Conservation (phyloP, 2,797 vertebrate species). For the Chelidonichthys spinosus region DNA sequence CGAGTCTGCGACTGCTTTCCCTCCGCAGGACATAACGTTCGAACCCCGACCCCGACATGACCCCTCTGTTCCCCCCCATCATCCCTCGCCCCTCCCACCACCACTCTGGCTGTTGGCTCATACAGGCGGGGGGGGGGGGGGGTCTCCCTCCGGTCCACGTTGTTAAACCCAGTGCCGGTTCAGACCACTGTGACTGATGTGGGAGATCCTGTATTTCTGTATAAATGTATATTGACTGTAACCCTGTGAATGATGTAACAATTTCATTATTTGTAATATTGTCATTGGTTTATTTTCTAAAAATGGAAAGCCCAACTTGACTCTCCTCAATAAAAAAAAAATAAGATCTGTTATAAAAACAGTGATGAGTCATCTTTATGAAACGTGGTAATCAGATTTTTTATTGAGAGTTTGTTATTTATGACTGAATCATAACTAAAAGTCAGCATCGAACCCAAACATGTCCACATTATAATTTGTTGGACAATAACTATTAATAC, state of each 20-base stretch:
- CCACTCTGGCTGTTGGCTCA: constrained; percentile 62
- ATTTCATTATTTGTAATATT: constrained; percentile 92
- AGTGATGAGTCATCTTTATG: background rate
- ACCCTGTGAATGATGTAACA: constrained; percentile 92
- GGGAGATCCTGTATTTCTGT: constrained; percentile 85
- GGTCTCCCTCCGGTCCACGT: constrained; percentile 48
- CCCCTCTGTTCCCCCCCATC: constrained; percentile 39
- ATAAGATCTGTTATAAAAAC: constrained; percentile 81
- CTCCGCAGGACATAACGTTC: constrained; percentile 42
- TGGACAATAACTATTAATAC: background rate
- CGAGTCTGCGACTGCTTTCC: constrained; percentile 26
- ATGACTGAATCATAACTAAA: too few relatives aligned
- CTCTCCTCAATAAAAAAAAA: constrained; percentile 86
- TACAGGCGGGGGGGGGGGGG: constrained; percentile 44
- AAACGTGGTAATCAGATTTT: too few relatives aligned
- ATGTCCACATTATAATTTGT: background rate
- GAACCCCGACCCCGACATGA: constrained; percentile 19
- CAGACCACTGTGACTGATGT: constrained; percentile 86
- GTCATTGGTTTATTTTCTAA: constrained; percentile 91
- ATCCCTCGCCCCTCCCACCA: constrained; percentile 11
- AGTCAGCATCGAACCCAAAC: background rate
- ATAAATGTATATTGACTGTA: constrained; percentile 92
- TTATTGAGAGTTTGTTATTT: too few relatives aligned
- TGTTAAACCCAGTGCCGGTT: constrained; percentile 69
- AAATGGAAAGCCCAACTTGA: constrained; percentile 88